A percentile compares a stretch with the other conserved stretches of the same genome.
Evolutionary conservation across 2,113 vertebrate species (phyloP).

Genomic region (Hiodon tergisus): DNA sequence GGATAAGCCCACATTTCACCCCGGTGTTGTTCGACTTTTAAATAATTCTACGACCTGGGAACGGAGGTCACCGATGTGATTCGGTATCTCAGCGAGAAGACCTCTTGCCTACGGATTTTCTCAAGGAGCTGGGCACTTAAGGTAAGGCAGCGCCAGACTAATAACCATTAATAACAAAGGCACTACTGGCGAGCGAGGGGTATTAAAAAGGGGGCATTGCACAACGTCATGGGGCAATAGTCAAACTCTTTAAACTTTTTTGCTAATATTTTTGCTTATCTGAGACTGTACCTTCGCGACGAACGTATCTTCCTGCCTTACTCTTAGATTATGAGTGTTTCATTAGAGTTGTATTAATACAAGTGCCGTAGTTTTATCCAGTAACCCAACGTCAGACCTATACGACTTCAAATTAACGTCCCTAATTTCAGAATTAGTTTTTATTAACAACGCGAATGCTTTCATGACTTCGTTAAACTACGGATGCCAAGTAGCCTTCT

Average conservation of each 20-base stretch:
- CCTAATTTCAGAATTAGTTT: no score
- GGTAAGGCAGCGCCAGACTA: slow-evolving; percentile 69
- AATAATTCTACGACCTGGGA: slow-evolving; percentile 41
- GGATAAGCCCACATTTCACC: slow-evolving; percentile 64
- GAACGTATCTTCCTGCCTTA: neutral
- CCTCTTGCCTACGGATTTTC: slow-evolving; percentile 37
- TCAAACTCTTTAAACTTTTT: slow-evolving; percentile 66
- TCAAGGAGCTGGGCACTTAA: slow-evolving; percentile 55
- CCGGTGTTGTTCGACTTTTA: slow-evolving; percentile 53
- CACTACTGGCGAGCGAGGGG: slow-evolving; percentile 69
- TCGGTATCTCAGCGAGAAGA: slow-evolving; percentile 43
- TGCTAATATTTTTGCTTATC: slow-evolving; percentile 1
- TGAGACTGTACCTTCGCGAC: no score
- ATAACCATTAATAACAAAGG: slow-evolving; percentile 73
- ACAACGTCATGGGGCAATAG: slow-evolving; percentile 57
- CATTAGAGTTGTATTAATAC: no score
- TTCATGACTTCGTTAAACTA: no score
- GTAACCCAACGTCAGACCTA: no score
- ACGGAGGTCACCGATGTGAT: slow-evolving; percentile 38
- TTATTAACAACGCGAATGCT: no score
- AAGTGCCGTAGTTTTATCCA: no score
- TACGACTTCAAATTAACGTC: no score
- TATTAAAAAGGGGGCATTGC: slow-evolving; percentile 65
- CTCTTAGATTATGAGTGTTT: no score
- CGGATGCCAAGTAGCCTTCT: no score